A percentile compares a stretch with the other conserved stretches of the same genome.
Evolutionary conservation across 2,113 vertebrate species (phyloP).

Genomic region (Ranitomeya imitator): DNA sequence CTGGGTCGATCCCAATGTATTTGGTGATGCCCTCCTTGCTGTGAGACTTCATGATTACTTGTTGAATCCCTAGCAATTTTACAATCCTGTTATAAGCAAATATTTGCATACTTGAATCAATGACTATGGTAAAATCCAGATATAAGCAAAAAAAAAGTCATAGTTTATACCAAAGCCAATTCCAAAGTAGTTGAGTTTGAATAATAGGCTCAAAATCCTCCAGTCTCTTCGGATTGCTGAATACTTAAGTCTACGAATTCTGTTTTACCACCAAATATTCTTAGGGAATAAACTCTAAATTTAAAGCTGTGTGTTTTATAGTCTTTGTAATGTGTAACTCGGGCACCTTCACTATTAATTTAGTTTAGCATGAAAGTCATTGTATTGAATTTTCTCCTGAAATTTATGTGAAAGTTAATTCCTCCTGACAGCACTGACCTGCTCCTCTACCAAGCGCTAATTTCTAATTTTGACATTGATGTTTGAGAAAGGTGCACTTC

Average conservation of each 20-base stretch:
- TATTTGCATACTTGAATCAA: too few species aligned
- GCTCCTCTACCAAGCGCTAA: not conserved
- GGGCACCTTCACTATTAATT: not conserved
- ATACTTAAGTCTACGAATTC: not conserved
- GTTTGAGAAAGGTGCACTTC: not conserved
- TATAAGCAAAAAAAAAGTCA: not conserved
- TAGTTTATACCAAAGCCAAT: not conserved
- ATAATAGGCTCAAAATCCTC: not conserved
- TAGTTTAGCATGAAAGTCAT: slow-evolving; percentile 2
- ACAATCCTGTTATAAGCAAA: not conserved
- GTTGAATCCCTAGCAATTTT: too few species aligned
- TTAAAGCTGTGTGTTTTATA: not conserved
- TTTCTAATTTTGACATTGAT: not conserved
- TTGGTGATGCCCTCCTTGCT: too few species aligned
- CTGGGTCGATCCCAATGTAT: too few species aligned
- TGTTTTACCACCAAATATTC: not conserved
- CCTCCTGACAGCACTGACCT: slow-evolving; percentile 3
- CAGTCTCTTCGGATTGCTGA: not conserved
- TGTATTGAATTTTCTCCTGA: not conserved
- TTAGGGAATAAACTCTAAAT: not conserved
- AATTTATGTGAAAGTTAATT: not conserved
- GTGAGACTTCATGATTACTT: too few species aligned
- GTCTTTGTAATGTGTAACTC: slow-evolving; percentile 1
- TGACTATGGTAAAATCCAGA: too few species aligned
- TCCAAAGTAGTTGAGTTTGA: not conserved